Percentiles rank a stretch among this genome's conserved stretches.
These are phyloP conservation scores for Ceyx erithaca DNA, from an alignment of 2,797 vertebrate genomes.

Conservation along the genomic window DNA sequence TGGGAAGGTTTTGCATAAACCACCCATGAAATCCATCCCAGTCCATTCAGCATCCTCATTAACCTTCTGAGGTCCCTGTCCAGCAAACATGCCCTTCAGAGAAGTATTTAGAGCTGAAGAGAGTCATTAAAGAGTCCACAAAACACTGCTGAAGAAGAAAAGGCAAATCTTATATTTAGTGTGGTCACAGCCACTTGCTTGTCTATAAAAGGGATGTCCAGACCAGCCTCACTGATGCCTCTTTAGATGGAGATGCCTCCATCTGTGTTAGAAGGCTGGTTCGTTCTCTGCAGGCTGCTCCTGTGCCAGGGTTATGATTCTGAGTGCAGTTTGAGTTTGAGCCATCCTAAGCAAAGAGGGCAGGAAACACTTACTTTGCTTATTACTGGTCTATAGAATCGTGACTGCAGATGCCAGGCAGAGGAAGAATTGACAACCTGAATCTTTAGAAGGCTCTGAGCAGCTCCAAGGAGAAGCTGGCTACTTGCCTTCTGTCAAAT, in stretches of 20 bases:
- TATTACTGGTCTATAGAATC: background rate
- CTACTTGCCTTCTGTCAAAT: background rate
- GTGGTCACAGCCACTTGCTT: rapidly evolving
- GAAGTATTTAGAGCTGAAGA: background rate
- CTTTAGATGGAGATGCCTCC: background rate
- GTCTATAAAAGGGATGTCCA: background rate
- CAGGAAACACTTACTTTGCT: background rate
- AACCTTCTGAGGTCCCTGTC: background rate
- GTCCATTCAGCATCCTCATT: background rate
- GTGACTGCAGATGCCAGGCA: background rate
- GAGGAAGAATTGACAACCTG: background rate
- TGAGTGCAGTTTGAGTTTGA: background rate
- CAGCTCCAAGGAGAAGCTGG: background rate
- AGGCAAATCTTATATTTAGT: background rate
- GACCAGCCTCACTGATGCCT: background rate
- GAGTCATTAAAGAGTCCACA: background rate
- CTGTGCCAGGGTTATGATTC: background rate
- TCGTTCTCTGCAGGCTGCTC: background rate
- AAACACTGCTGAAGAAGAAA: background rate
- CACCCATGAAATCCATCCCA: background rate
- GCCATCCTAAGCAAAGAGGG: background rate
- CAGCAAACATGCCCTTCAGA: background rate
- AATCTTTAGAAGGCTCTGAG: rapidly evolving
- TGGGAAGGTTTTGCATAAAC: background rate
- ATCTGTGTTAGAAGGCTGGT: rapidly evolving